Evolutionary conservation across 2,113 vertebrate species (phyloP).

Genomic region (Salvelinus sp.): DNA sequence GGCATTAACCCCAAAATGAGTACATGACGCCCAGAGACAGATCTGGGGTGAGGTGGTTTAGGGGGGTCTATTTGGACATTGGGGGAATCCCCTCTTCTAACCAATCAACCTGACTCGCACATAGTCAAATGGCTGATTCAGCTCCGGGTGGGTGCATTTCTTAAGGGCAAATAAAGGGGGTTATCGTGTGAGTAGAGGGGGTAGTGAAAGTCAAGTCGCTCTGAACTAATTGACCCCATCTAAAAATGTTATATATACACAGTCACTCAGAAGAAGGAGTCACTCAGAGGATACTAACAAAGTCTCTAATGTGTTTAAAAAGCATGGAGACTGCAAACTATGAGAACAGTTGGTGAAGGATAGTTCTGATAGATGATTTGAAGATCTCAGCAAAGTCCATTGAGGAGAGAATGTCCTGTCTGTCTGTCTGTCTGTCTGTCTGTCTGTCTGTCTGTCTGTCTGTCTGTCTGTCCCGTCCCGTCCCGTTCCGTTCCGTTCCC

Average conservation of each 20-base stretch:
- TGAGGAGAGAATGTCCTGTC: neutral
- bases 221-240: neutral
- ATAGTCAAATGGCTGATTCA: neutral
- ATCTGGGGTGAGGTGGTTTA: neutral
- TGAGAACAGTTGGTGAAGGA: too few relatives aligned
- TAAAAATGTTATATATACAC: neutral
- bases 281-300: too few relatives aligned
- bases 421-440: too few relatives aligned
- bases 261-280: too few relatives aligned
- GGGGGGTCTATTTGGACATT: neutral
- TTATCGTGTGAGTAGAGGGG: neutral
- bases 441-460: too few relatives aligned
- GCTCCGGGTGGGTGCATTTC: too few relatives aligned
- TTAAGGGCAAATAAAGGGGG: neutral
- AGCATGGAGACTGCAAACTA: too few relatives aligned
- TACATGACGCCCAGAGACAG: neutral
- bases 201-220: neutral
- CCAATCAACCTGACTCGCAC: neutral
- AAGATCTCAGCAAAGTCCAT: neutral
- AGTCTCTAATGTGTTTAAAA: too few relatives aligned
- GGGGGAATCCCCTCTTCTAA: neutral
- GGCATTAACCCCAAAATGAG: conserved; percentile 24
- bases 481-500: neutral
- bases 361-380: too few relatives aligned
- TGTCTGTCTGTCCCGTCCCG: neutral